These are phyloP conservation scores for Poeciliopsis prolifica DNA, from an alignment of 2,113 vertebrate genomes.

Conservation along the genomic window DNA sequence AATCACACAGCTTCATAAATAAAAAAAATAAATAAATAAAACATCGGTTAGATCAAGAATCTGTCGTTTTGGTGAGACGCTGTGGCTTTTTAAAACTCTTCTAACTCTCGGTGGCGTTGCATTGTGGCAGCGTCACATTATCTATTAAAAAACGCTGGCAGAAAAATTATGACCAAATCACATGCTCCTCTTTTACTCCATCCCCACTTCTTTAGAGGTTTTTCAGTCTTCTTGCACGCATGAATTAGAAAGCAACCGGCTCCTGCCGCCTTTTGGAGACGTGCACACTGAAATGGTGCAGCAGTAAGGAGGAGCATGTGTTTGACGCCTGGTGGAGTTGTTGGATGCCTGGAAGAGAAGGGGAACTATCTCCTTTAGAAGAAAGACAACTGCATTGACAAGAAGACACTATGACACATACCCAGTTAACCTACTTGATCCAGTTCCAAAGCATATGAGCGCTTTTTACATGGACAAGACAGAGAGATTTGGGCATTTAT, in stretches of 20 bases:
- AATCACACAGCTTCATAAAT: slow-evolving; percentile 54
- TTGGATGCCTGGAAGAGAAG: slow-evolving; percentile 66
- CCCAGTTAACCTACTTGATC: slow-evolving; percentile 86
- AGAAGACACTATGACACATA: slow-evolving; percentile 82
- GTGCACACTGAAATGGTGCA: slow-evolving; percentile 72
- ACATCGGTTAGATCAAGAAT: slow-evolving; percentile 40
- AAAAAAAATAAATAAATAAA: slow-evolving; percentile 3
- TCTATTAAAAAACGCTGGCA: slow-evolving; percentile 34
- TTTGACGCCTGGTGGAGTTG: slow-evolving; percentile 61
- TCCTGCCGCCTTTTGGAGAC: slow-evolving; percentile 73
- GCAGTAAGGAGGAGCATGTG: slow-evolving; percentile 57
- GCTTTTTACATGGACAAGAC: slow-evolving; percentile 85
- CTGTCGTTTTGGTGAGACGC: slow-evolving; percentile 27
- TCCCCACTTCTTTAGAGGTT: slow-evolving; percentile 28
- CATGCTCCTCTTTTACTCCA: slow-evolving; percentile 22
- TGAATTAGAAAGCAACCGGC: slow-evolving; percentile 58
- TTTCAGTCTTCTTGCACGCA: slow-evolving; percentile 37
- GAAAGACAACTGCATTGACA: slow-evolving; percentile 80
- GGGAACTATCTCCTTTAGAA: slow-evolving; percentile 73
- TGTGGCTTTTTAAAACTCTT: slow-evolving; percentile 19
- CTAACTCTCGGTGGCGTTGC: slow-evolving; percentile 11
- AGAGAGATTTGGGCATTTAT: slow-evolving; percentile 84
- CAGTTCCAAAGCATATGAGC: slow-evolving; percentile 85
- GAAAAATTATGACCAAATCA: slow-evolving; percentile 33
- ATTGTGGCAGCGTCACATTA: slow-evolving; percentile 29